Conservation (phyloP, 2,113 vertebrate genomes). For the Clarias gariepinus region DNA sequence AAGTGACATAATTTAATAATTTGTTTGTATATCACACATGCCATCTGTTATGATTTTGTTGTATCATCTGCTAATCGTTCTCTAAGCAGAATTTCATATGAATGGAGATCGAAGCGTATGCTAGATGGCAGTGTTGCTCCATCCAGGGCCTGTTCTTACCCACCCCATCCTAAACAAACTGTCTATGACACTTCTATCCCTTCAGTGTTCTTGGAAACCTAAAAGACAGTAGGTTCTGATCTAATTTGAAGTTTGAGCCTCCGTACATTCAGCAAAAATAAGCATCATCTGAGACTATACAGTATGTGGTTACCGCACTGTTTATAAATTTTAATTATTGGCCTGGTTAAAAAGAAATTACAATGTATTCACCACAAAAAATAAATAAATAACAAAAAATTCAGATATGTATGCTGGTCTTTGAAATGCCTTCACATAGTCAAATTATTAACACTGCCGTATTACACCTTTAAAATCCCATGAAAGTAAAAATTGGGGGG, state of each 20-base stretch:
- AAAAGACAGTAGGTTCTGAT: constrained; percentile 16
- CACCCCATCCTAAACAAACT: neutral
- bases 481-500: neutral
- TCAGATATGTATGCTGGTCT: too few relatives aligned
- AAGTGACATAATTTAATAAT: neutral
- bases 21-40: neutral
- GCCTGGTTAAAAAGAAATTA: neutral
- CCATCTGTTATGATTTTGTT: neutral
- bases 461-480: neutral
- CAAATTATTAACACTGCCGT: neutral
- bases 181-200: neutral
- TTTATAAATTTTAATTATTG: neutral
- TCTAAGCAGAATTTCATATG: constrained; percentile 10
- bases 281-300: neutral
- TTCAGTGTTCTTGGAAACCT: neutral
- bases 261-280: neutral
- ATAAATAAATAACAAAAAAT: neutral
- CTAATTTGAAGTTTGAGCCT: constrained; percentile 23
- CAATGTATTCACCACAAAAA: neutral
- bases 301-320: too few relatives aligned
- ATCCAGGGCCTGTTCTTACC: constrained; percentile 12
- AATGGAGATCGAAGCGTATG: neutral
- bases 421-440: neutral
- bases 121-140: constrained; percentile 77
- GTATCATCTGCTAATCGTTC: neutral